Percentiles rank a stretch among this genome's conserved stretches.
These are phyloP conservation scores for Pachydiplax longipennis DNA, from an alignment of 2,888 invertebrate species.

Conservation along the genomic window DNA sequence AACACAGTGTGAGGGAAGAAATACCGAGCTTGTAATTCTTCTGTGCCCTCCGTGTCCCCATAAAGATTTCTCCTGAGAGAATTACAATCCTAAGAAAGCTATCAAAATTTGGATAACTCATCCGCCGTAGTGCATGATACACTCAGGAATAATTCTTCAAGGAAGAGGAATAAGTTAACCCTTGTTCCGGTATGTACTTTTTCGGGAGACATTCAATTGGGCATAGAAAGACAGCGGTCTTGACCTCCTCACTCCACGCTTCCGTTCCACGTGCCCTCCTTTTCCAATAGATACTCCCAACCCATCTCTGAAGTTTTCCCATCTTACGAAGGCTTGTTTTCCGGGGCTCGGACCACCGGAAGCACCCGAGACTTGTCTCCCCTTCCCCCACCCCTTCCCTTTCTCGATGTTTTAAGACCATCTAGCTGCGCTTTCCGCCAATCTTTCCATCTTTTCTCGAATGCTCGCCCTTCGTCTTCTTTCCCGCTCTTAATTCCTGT, in stretches of 20 bases:
- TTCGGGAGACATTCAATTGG: not conserved
- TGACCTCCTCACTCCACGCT: not conserved
- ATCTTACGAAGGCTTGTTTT: not conserved
- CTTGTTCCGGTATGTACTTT: not conserved
- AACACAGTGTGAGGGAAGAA: too few species aligned
- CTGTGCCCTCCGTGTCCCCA: too few species aligned
- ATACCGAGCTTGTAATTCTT: too few species aligned
- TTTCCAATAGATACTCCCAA: not conserved
- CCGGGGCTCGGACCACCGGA: constrained; percentile 13
- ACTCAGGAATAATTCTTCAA: not conserved
- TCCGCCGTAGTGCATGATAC: not conserved
- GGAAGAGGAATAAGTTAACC: not conserved
- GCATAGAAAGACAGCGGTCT: not conserved
- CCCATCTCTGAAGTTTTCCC: not conserved
- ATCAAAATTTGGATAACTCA: not conserved
- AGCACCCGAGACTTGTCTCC: not conserved
- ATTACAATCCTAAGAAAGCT: too few species aligned
- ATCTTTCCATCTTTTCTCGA: not conserved
- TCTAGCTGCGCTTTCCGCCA: constrained; percentile 5
- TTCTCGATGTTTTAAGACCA: not conserved
- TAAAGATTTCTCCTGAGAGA: too few species aligned
- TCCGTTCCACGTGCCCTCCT: not conserved
- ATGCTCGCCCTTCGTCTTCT: not conserved
- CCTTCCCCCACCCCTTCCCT: not conserved
- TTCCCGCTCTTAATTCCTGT: not conserved